phyloP scores from a whole-genome alignment of 2,888 invertebrate species.

The Metallyticus violacea region DNA sequence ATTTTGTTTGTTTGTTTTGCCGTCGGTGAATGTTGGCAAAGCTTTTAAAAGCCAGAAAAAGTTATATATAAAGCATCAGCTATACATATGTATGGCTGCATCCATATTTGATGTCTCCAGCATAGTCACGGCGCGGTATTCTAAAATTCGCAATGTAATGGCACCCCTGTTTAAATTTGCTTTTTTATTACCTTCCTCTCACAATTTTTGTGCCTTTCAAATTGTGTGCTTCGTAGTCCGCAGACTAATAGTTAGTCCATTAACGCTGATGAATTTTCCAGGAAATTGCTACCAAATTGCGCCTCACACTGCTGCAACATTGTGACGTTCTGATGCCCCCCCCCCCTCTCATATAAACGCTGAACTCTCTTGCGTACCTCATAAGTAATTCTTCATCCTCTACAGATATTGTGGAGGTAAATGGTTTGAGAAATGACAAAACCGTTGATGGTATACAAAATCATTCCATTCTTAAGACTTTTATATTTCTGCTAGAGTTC shows the following conservation, averaged over 20 bases:
- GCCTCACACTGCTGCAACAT: background rate
- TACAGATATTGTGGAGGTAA: too few species aligned
- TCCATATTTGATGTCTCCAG: background rate
- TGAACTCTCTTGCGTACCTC: background rate
- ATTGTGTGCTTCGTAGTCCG: background rate
- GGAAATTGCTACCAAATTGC: conserved; percentile 23
- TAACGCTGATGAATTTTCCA: conserved; percentile 22
- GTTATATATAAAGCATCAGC: background rate
- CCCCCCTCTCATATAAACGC: background rate
- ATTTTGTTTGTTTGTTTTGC: background rate
- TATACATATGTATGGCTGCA: background rate
- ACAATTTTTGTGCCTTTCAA: background rate
- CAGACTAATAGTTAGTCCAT: conserved; percentile 21
- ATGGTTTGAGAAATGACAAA: too few species aligned
- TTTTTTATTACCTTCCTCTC: background rate
- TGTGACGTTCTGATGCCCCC: background rate
- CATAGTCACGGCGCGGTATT: background rate
- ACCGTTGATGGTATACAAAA: too few species aligned
- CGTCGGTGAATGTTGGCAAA: background rate
- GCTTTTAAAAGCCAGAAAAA: background rate
- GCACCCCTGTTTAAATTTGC: background rate
- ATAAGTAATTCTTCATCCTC: background rate
- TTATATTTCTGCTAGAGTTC: too few species aligned
- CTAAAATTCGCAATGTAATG: background rate
- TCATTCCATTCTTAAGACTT: too few species aligned